Evolutionary conservation across 2,113 vertebrate genomes (phyloP).

Genomic region (Antechinus flavipes): DNA sequence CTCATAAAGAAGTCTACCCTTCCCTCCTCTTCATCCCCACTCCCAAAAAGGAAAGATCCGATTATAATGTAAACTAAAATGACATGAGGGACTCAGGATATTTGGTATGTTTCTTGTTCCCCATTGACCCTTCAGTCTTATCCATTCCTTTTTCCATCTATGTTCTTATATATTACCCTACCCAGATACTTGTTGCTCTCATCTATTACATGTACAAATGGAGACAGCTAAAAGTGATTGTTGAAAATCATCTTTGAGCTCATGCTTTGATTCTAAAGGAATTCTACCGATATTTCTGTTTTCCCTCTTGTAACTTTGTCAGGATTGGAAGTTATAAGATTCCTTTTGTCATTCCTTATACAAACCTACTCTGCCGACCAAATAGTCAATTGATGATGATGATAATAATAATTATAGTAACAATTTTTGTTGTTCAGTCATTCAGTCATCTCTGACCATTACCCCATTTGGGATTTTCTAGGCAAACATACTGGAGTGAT

Average conservation of each 20-base stretch:
- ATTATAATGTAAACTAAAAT: slow-evolving; percentile 63
- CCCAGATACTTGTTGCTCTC: neutral
- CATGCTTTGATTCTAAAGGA: neutral
- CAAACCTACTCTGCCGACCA: neutral
- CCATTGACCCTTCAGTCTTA: neutral
- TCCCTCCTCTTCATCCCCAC: slow-evolving; percentile 68
- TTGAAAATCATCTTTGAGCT: neutral
- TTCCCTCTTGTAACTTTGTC: neutral
- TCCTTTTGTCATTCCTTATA: neutral
- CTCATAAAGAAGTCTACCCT: slow-evolving; percentile 59
- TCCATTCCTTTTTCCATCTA: neutral
- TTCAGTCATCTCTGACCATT: neutral
- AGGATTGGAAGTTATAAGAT: neutral
- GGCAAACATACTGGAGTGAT: neutral
- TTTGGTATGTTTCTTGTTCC: slow-evolving; percentile 48
- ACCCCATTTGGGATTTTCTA: neutral
- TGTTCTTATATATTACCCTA: neutral
- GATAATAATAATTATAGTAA: neutral
- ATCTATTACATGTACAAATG: neutral
- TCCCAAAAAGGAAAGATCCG: slow-evolving; percentile 61
- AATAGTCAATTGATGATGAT: neutral
- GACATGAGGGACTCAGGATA: slow-evolving; percentile 21
- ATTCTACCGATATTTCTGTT: neutral
- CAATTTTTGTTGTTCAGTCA: neutral
- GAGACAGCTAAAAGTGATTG: neutral